phyloP scores from a whole-genome alignment of 2,888 invertebrate species.

The Acleris literana region DNA sequence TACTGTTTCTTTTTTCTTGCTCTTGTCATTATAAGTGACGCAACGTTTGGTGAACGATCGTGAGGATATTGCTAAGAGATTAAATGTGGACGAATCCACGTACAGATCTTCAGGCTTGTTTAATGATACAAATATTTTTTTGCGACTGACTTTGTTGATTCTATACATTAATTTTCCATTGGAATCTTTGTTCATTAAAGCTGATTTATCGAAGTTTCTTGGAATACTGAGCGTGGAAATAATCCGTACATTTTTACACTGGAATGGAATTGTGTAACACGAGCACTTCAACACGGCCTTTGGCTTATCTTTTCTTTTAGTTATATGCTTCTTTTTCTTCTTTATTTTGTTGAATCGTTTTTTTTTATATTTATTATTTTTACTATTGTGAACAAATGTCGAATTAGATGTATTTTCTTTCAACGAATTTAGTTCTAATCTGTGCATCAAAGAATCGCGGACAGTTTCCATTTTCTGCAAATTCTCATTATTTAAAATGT shows the following conservation, averaged over 20 bases:
- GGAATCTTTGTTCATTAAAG: conserved; percentile 29
- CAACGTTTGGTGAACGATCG: conserved; percentile 55
- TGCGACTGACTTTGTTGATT: conserved; percentile 45
- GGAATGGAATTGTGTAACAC: conserved; percentile 53
- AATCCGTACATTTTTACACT: conserved; percentile 53
- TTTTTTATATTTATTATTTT: background rate
- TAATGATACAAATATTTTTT: conserved; percentile 47
- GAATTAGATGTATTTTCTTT: conserved; percentile 52
- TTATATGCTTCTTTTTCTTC: background rate
- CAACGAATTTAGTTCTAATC: conserved; percentile 46
- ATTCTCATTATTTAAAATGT: conserved; percentile 55
- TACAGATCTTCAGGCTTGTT: conserved; percentile 45
- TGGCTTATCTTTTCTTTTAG: background rate
- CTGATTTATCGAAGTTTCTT: conserved; percentile 46
- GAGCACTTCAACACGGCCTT: conserved; percentile 43
- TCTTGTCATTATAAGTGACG: conserved; percentile 45
- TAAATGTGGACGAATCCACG: conserved; percentile 51
- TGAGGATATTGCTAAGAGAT: conserved; percentile 59
- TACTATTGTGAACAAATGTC: conserved; percentile 56
- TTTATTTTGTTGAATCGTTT: conserved; percentile 2
- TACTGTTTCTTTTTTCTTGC: conserved; percentile 38
- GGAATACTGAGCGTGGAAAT: conserved; percentile 73
- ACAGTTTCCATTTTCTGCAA: conserved; percentile 59
- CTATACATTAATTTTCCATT: conserved; percentile 39
- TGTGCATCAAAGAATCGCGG: conserved; percentile 58